Conservation (phyloP, 2,113 vertebrate genomes). For the Dicaeum eximium region DNA sequence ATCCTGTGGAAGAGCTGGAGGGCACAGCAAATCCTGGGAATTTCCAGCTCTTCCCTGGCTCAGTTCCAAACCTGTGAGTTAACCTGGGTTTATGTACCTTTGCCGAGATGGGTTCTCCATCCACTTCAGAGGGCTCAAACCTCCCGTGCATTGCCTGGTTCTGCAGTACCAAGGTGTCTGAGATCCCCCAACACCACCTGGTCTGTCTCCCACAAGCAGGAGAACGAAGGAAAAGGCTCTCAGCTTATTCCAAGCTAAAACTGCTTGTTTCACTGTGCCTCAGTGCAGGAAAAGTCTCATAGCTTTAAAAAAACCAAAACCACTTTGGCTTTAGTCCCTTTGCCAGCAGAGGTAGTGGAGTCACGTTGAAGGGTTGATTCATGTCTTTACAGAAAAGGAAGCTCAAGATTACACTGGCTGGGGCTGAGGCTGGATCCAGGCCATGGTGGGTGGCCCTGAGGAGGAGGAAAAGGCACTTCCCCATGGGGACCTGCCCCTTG, state of each 20-base stretch:
- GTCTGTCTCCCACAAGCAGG: not conserved
- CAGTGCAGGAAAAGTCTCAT: not conserved
- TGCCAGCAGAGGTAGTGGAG: not conserved
- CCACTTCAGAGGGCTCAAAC: not conserved
- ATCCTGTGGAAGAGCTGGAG: fast-evolving
- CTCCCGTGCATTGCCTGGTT: fast-evolving
- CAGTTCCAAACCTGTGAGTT: not conserved
- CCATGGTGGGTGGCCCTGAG: fast-evolving
- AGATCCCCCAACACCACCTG: not conserved
- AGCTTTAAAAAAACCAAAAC: not conserved
- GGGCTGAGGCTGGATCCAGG: not conserved
- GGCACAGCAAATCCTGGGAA: fast-evolving
- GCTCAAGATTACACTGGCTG: not conserved
- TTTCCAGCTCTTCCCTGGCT: not conserved
- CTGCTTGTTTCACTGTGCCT: not conserved
- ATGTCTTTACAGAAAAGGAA: not conserved
- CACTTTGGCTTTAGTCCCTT: not conserved
- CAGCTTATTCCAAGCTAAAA: not conserved
- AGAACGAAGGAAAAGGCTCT: not conserved
- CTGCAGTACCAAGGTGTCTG: not conserved
- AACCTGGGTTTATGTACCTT: not conserved
- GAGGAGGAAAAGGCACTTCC: not conserved
- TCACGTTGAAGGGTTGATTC: not conserved
- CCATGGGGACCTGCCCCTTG: too few relatives aligned
- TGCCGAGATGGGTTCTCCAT: not conserved